Base-by-base conservation (phyloP, 2,797 vertebrate species). In the Sparus aurata region DNA sequence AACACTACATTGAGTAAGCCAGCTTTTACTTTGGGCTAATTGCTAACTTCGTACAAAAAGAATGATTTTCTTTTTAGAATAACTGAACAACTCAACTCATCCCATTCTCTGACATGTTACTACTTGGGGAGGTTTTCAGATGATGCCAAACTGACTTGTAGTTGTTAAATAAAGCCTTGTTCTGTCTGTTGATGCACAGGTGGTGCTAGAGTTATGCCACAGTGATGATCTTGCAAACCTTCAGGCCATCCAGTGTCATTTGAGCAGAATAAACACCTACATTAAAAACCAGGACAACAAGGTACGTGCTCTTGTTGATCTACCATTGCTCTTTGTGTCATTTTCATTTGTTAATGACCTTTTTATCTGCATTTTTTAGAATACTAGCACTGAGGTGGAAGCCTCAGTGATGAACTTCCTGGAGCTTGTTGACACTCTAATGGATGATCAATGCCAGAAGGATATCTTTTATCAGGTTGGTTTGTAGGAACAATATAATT, bases 201-300 rank as follows among this genome's bases (percentile, higher is more conserved):
- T 89, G 75, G 88, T 82, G 82, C 79, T 89, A 49, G 82, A 89
- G 70, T 62, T 85, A 17, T 87, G 82, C 73, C 38, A 30, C 61
- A 75, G 18, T 60, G 49, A 81, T 38, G 65, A 70, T 52, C 79
- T 85, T 4, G 12, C 64, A 77, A 73, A 12, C n/a, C 68, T 23
- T 30, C 73, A 85, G 58, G 65, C 54, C 50, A 62, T 85, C 18
- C 64, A 91, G 72, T 60, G 22, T 69, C 80, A 85, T 70, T 69
- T 83, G 64, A 84, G 54, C 57, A 78, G 72, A 75, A 75, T 84
- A 18, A 75, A 88, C 54, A 66, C 60, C 46, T 54, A 78, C 45
- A 60, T 82, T 2, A 64, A 23, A 41, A 27, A 84, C 34, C 80
- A 58, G 66, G 10, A 73, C n/a, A 57, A 78, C 25, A 74, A 79